Percentiles rank a stretch among this genome's conserved stretches.
These are phyloP conservation scores for Emberiza fucata DNA, from an alignment of 2,113 vertebrate genomes.

Conservation along the genomic window DNA sequence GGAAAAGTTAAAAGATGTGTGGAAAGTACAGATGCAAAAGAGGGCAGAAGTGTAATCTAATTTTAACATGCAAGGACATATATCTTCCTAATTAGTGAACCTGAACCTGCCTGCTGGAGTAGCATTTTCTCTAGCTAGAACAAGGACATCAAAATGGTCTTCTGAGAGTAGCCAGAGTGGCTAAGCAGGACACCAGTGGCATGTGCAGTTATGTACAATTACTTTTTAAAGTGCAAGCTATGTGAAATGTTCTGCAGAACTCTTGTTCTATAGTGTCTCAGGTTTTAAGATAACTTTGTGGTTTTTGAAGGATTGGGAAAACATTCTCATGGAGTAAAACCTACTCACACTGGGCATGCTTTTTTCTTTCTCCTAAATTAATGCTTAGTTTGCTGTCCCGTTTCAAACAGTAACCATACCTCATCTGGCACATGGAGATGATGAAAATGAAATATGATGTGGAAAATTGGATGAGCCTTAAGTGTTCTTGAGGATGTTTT, in stretches of 20 bases:
- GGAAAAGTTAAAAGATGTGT: background rate
- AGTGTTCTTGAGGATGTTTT: background rate
- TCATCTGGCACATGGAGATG: background rate
- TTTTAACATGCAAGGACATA: background rate
- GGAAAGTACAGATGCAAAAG: background rate
- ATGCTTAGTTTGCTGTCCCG: background rate
- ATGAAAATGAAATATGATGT: background rate
- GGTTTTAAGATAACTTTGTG: background rate
- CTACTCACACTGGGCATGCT: background rate
- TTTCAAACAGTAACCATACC: background rate
- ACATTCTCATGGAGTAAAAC: background rate
- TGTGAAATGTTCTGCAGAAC: background rate
- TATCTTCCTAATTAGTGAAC: background rate
- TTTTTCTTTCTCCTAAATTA: background rate
- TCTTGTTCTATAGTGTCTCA: background rate
- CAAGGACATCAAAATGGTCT: background rate
- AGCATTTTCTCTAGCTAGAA: background rate
- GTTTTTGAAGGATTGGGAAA: background rate
- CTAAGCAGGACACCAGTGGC: background rate
- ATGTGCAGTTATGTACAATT: fast-evolving
- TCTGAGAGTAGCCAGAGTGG: background rate
- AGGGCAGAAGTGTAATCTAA: background rate
- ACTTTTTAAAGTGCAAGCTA: background rate
- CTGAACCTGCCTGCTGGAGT: background rate
- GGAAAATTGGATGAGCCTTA: background rate